Evolutionary conservation across 2,888 invertebrate species (phyloP).

Genomic region (Rhopalosiphum nymphaeae): DNA sequence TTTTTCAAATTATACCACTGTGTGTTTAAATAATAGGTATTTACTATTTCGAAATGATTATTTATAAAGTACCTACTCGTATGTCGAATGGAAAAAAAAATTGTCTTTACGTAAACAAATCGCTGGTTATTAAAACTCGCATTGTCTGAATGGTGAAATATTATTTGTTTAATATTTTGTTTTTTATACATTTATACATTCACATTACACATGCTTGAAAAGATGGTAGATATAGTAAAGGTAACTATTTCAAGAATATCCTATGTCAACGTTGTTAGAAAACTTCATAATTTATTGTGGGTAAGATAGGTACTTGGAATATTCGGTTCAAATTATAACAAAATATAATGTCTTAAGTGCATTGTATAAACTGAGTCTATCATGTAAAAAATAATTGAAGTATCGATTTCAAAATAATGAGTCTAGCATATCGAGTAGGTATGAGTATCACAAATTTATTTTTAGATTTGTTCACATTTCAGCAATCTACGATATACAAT

Average conservation of each 20-base stretch:
- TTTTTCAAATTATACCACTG: not conserved
- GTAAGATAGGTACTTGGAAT: not conserved
- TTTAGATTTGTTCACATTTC: not conserved
- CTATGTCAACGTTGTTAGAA: not conserved
- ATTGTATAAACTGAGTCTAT: not conserved
- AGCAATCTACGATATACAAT: not conserved
- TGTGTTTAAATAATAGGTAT: conserved; percentile 8
- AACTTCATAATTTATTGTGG: not conserved
- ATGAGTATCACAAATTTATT: not conserved
- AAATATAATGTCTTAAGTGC: not conserved
- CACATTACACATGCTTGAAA: not conserved
- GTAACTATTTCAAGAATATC: not conserved
- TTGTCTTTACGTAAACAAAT: not conserved
- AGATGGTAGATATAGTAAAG: not conserved
- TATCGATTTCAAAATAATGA: conserved; percentile 35
- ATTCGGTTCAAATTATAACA: not conserved
- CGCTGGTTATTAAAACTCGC: not conserved
- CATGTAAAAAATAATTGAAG: not conserved
- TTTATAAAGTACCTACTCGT: not conserved
- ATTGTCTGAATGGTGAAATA: not conserved
- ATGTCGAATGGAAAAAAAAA: not conserved
- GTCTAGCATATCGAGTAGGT: not conserved
- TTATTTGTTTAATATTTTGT: not conserved
- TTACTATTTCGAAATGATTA: not conserved
- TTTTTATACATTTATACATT: not conserved